Percentiles rank a stretch among this genome's conserved stretches.
Conservation (phyloP, 2,113 vertebrate species). For the Pomatorhinus ruficollis region DNA sequence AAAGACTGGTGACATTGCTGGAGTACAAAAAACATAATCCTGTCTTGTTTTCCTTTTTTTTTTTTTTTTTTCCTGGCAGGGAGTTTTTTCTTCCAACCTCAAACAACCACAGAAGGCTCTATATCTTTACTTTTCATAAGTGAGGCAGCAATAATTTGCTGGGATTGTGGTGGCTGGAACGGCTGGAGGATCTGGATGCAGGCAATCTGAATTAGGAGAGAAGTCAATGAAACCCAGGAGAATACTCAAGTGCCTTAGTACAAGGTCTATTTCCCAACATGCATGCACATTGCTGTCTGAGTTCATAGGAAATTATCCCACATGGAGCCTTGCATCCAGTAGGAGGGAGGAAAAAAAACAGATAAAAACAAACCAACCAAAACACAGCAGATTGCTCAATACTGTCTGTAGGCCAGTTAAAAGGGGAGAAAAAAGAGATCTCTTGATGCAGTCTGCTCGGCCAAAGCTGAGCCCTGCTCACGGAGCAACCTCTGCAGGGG, state of each 20-base stretch:
- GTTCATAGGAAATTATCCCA: not conserved
- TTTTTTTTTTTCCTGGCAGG: not conserved
- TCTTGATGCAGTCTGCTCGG: not conserved
- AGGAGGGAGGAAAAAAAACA: not conserved
- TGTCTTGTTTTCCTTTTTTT: not conserved
- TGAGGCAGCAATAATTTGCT: not conserved
- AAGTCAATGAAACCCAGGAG: constrained; percentile 1
- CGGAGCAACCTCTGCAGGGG: fast-evolving
- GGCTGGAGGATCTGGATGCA: not conserved
- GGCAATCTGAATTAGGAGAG: not conserved
- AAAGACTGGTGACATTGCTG: not conserved
- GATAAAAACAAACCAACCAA: not conserved
- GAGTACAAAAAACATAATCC: not conserved
- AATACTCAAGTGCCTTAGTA: not conserved
- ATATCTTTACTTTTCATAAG: not conserved
- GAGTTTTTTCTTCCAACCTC: not conserved
- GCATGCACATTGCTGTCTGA: not conserved
- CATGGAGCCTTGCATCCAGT: not conserved
- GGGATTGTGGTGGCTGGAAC: not conserved
- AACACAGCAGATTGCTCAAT: constrained; percentile 13
- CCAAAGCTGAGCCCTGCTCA: not conserved
- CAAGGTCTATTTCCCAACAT: not conserved
- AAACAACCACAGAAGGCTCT: not conserved
- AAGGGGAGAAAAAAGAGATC: not conserved
- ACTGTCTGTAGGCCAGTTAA: not conserved